Percentiles rank a stretch among this genome's conserved stretches.
phyloP scores from a whole-genome alignment of 2,797 vertebrate genomes.

The Cossypha caffra region DNA sequence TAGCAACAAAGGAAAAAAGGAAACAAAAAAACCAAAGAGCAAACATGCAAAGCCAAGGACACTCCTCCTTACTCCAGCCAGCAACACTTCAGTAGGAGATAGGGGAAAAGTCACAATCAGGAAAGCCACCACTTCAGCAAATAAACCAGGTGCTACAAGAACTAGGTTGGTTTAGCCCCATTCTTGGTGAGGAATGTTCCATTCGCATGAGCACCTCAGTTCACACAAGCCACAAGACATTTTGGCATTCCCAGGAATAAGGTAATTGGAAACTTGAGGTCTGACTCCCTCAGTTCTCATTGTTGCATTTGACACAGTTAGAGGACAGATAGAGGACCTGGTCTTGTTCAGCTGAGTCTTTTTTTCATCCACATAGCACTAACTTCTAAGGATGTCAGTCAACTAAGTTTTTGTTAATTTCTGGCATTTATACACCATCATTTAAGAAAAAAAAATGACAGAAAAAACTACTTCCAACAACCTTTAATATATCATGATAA shows the following conservation, averaged over 20 bases:
- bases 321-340: background rate
- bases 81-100: background rate
- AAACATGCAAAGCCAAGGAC: background rate
- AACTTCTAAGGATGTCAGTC: background rate
- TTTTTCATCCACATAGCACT: background rate
- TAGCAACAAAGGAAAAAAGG: background rate
- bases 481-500: background rate
- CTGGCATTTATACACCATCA: background rate
- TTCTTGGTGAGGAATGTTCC: background rate
- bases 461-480: background rate
- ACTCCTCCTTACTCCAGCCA: background rate
- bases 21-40: background rate
- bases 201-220: fast-evolving
- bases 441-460: background rate
- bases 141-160: background rate
- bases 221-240: fast-evolving
- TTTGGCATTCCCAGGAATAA: background rate
- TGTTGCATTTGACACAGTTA: background rate
- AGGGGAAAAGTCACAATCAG: background rate
- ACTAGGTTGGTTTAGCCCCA: background rate
- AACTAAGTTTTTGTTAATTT: background rate
- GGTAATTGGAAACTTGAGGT: background rate
- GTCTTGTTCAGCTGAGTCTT: background rate
- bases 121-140: background rate
- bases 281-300: background rate